Conservation (phyloP, 2,113 vertebrate species). For the Psophia crepitans region DNA sequence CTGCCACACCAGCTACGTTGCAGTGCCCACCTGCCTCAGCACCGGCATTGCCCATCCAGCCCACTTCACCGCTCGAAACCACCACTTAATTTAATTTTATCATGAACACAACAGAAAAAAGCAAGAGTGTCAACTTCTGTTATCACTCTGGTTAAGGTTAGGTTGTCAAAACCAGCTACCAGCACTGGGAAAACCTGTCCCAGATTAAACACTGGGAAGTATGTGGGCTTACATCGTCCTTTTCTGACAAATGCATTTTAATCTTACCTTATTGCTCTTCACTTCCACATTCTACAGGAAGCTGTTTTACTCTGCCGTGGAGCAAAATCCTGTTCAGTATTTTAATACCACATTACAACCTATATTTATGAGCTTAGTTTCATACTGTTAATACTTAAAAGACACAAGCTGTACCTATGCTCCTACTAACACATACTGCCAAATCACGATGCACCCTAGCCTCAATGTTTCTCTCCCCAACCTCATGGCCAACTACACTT, state of each 20-base stretch:
- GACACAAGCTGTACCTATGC: not conserved
- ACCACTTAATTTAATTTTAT: not conserved
- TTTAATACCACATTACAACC: not conserved
- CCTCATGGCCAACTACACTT: accelerated
- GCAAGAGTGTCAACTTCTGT: not conserved
- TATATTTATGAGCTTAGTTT: not conserved
- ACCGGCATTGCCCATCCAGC: accelerated
- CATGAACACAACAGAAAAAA: not conserved
- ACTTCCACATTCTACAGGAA: not conserved
- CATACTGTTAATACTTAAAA: not conserved
- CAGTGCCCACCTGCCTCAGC: not conserved
- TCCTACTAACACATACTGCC: not conserved
- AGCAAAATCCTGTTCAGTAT: not conserved
- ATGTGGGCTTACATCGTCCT: not conserved
- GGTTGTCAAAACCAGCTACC: not conserved
- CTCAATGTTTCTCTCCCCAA: not conserved
- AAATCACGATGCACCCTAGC: accelerated
- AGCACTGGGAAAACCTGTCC: not conserved
- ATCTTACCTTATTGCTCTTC: not conserved
- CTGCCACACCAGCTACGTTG: not conserved
- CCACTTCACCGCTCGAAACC: not conserved
- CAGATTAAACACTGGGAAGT: not conserved
- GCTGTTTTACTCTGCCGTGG: not conserved
- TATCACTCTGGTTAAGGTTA: not conserved
- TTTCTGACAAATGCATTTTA: not conserved